A percentile compares a stretch with the other conserved stretches of the same genome.
phyloP scores from a whole-genome alignment of 2,888 invertebrate genomes.

The Ramazzottius varieornatus region DNA sequence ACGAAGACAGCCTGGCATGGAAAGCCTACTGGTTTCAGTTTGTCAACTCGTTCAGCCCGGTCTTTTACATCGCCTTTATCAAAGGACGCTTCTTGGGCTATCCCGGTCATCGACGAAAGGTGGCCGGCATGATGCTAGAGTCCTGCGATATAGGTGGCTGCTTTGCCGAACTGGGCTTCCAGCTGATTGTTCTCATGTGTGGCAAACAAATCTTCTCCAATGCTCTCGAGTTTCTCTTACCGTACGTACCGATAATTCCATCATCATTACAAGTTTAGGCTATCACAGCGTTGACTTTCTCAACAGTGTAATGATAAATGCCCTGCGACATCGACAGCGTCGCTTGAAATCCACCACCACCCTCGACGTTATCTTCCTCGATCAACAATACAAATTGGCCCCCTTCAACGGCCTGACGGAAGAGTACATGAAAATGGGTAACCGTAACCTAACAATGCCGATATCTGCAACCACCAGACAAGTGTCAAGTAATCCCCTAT shows the following conservation, averaged over 20 bases:
- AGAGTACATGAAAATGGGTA: slow-evolving; percentile 29
- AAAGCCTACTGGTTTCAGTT: slow-evolving; percentile 3
- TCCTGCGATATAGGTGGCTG: slow-evolving; percentile 25
- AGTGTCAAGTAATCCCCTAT: no score
- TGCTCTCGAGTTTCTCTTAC: slow-evolving; percentile 23
- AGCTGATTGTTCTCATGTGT: slow-evolving; percentile 26
- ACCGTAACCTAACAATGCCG: no score
- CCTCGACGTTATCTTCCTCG: neutral
- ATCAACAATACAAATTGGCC: slow-evolving; percentile 9
- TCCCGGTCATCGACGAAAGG: neutral
- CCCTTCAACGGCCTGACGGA: slow-evolving; percentile 23
- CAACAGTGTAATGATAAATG: neutral
- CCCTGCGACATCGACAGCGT: no score
- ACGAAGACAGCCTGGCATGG: neutral
- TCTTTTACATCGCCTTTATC: neutral
- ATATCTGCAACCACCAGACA: no score
- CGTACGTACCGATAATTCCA: slow-evolving; percentile 23
- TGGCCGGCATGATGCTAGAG: slow-evolving; percentile 3
- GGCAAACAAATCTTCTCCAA: slow-evolving; percentile 27
- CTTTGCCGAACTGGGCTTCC: slow-evolving; percentile 27
- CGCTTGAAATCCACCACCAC: slow-evolving; percentile 6
- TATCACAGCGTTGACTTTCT: neutral
- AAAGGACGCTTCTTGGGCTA: neutral
- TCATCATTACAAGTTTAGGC: slow-evolving; percentile 2
- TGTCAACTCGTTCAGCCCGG: neutral